phyloP scores from a whole-genome alignment of 2,113 vertebrate genomes.

The Lagenorhynchus albirostris region DNA sequence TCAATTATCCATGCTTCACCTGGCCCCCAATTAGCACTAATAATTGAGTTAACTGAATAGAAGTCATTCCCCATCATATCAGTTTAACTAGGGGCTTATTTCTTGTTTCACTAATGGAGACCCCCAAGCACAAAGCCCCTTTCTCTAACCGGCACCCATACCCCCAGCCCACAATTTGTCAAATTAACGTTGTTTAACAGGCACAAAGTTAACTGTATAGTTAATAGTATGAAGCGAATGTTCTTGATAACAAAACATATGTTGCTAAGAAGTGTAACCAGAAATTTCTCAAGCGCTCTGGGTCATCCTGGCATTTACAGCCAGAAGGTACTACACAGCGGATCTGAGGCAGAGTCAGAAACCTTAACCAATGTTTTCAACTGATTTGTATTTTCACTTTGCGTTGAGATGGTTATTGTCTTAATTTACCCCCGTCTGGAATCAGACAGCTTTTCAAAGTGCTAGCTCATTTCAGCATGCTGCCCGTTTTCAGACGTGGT shows the following conservation, averaged over 20 bases:
- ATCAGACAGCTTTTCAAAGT: neutral
- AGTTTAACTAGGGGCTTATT: neutral
- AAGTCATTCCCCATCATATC: slow-evolving; percentile 47
- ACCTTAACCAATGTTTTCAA: neutral
- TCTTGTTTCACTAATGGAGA: slow-evolving; percentile 16
- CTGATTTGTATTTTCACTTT: neutral
- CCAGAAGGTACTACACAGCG: neutral
- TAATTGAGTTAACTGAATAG: slow-evolving; percentile 47
- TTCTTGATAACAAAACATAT: neutral
- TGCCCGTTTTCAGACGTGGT: slow-evolving; percentile 54
- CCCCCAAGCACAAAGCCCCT: slow-evolving; percentile 15
- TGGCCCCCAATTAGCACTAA: slow-evolving; percentile 53
- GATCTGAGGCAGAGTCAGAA: neutral
- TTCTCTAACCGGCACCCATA: neutral
- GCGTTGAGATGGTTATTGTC: neutral
- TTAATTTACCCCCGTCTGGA: neutral
- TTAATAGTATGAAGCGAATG: neutral
- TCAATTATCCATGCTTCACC: slow-evolving; percentile 58
- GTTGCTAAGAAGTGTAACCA: neutral
- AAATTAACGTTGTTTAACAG: neutral
- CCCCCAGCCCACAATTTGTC: neutral
- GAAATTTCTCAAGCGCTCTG: neutral
- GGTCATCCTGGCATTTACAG: neutral
- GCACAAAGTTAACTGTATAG: neutral
- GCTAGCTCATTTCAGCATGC: neutral